Evolutionary conservation across 2,888 invertebrate genomes (phyloP).

Genomic region (Creontiades dilutus): DNA sequence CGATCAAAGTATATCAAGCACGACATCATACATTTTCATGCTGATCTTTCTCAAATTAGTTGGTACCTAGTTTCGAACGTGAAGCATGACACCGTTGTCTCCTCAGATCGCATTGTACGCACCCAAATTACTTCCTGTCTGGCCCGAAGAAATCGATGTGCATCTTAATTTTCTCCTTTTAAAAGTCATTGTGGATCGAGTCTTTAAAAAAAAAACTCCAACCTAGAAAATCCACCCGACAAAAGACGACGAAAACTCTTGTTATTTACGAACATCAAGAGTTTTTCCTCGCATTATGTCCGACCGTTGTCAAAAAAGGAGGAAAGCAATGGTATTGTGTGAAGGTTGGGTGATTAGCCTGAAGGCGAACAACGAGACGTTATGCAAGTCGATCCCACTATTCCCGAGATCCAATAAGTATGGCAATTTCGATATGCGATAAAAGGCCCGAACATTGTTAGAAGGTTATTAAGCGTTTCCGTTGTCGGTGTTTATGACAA

Average conservation of each 20-base stretch:
- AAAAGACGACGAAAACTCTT: background rate
- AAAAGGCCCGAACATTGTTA: background rate
- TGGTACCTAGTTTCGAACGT: no score
- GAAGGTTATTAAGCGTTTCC: background rate
- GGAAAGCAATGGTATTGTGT: background rate
- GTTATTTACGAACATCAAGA: background rate
- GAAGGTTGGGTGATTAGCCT: background rate
- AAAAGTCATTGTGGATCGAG: background rate
- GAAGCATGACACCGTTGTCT: no score
- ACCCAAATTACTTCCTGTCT: slow-evolving; percentile 6
- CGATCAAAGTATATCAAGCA: no score
- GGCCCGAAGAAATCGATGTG: background rate
- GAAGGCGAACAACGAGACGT: background rate
- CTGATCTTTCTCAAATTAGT: no score
- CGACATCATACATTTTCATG: no score
- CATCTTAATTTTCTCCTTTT: background rate
- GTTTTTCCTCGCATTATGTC: background rate
- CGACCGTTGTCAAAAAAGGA: background rate
- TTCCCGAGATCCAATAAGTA: background rate
- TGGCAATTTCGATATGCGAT: background rate
- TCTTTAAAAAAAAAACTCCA: background rate
- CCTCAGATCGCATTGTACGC: background rate
- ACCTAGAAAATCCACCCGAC: background rate
- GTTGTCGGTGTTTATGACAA: background rate
- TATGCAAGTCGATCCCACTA: background rate